These are phyloP conservation scores for Thereva nobilitata DNA, from an alignment of 2,888 invertebrate genomes.

Conservation along the genomic window DNA sequence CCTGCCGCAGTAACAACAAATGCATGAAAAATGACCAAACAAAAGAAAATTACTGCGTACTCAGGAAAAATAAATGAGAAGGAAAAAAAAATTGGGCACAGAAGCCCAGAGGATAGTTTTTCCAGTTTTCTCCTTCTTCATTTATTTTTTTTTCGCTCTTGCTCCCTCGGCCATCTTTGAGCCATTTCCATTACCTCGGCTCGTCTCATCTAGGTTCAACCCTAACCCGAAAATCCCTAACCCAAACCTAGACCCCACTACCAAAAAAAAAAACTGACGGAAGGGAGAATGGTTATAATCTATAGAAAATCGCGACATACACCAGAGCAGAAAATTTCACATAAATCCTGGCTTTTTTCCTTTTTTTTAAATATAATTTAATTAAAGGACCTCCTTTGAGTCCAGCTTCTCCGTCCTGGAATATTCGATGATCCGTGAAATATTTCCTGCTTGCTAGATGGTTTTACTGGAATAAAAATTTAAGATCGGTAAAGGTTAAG, in stretches of 20 bases:
- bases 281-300: not conserved
- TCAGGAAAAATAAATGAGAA: not conserved
- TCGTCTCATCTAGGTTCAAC: too few species aligned
- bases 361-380: not conserved
- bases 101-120: not conserved
- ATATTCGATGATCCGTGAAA: slow-evolving; percentile 11
- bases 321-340: not conserved
- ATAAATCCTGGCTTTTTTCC: not conserved
- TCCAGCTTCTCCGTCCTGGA: not conserved
- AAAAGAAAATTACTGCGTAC: slow-evolving; percentile 9
- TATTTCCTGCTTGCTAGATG: slow-evolving; percentile 6
- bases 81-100: not conserved
- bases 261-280: slow-evolving; percentile 1
- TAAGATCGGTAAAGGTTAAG: too few species aligned
- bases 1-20: not conserved
- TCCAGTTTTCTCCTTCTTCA: not conserved
- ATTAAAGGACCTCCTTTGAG: not conserved
- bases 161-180: too few species aligned
- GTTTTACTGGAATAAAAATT: not conserved
- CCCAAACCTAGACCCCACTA: not conserved
- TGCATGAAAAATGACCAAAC: slow-evolving; percentile 9
- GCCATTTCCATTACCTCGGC: too few species aligned
- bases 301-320: not conserved
- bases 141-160: too few species aligned
- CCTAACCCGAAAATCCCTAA: too few species aligned